Base-by-base conservation (phyloP, 1,140 invertebrate species). In the Venustaconcha ellipsiformis region DNA sequence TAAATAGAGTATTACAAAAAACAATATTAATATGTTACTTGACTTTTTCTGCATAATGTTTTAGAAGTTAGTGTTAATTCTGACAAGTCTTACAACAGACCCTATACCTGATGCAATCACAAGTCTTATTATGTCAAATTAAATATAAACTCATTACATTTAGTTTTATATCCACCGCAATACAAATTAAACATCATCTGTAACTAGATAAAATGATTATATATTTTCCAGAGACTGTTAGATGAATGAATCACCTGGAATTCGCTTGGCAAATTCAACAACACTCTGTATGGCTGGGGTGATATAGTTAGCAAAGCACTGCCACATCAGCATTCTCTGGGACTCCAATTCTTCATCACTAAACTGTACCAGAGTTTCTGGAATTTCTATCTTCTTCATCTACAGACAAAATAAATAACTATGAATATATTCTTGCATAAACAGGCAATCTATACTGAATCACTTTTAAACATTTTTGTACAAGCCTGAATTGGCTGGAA, bases 231-330 rank as follows among this genome's bases (percentile, higher is more conserved):
- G 59, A 14, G 18, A 23, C 59, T n/a, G 20, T 60, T 60, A 23
- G 30, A 26, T 14, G 4, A 48, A 1, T 58, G 17, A 75, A 78
- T 68, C 70, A 88, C 87, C 86, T 78, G 97, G 97, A 84, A 99
- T 95, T 93, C 99, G 96, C 92, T 99, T 99, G 17, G 97, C 97
- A 92, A 99, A 99, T 91, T 99, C 97, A 81, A 99, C 99, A 82
- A 99, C 98, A 90, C 97, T 96, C 90, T 99, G 97, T 86, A 99
- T 98, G 89, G 98, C 94, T 58, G 94, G 93, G 26, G 97, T 99
- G 81, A 99, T 92, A 88, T 97, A 96, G 88, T 95, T 94, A 11
- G 97, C 96, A 87, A 96, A 97, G 88, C 98, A 96, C 80, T 97
- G 92, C 98, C 97, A 99, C 83, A 98, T 88, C 30, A 82, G 69